phyloP scores from a whole-genome alignment of 2,113 vertebrate species.

The Struthidea cinerea region DNA sequence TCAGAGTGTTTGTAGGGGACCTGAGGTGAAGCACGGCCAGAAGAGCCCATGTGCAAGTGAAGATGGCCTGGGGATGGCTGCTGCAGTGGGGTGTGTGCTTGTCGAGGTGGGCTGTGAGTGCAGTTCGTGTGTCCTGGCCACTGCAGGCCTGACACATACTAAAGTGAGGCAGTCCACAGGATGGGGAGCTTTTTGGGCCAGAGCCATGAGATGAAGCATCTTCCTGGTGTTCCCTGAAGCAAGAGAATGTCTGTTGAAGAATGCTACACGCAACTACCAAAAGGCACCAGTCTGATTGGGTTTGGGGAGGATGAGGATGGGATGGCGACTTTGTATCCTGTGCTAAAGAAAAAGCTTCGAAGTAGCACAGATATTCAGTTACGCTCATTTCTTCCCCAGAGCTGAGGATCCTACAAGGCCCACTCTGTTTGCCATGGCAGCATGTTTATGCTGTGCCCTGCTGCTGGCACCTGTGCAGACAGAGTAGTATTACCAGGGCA shows the following conservation, averaged over 20 bases:
- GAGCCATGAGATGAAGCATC: not conserved
- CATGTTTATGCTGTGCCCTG: not conserved
- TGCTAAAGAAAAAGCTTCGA: not conserved
- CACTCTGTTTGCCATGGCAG: not conserved
- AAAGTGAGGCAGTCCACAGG: not conserved
- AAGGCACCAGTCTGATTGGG: not conserved
- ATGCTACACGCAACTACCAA: rapidly evolving
- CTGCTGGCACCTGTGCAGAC: not conserved
- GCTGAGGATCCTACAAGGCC: not conserved
- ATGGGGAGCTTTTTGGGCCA: not conserved
- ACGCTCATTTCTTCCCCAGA: not conserved
- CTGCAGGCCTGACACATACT: not conserved
- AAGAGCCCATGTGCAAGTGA: not conserved
- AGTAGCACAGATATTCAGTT: not conserved
- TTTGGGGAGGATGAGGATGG: not conserved
- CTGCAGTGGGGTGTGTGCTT: not conserved
- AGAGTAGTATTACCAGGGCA: not conserved
- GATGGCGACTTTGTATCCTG: not conserved
- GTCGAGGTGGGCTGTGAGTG: not conserved
- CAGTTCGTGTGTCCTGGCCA: not conserved
- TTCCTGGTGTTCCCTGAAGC: not conserved
- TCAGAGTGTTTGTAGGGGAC: not conserved
- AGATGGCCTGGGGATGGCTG: not conserved
- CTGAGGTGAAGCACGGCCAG: not conserved
- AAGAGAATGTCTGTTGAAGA: not conserved